A percentile compares a stretch with the other conserved stretches of the same genome.
These are phyloP conservation scores for Micrastur ruficollis DNA, from an alignment of 2,797 vertebrate genomes.

Conservation along the genomic window DNA sequence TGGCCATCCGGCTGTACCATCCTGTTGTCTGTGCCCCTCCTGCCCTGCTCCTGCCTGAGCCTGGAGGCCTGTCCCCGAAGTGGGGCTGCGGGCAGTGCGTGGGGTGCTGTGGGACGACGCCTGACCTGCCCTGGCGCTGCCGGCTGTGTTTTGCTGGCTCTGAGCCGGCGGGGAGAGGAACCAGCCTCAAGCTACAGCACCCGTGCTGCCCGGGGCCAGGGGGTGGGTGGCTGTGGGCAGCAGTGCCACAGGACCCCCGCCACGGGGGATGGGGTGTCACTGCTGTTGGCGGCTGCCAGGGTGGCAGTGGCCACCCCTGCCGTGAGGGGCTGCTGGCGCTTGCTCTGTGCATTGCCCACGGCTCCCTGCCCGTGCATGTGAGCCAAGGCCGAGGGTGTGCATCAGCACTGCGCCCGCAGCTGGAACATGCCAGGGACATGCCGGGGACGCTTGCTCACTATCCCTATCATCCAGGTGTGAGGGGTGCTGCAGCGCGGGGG, in stretches of 20 bases:
- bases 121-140: neutral
- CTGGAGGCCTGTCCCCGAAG: fast-evolving
- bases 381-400: neutral
- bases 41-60: neutral
- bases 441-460: neutral
- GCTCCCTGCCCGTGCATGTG: neutral
- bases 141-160: neutral
- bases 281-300: neutral
- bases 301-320: neutral
- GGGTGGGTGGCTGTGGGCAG: neutral
- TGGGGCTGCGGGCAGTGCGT: fast-evolving
- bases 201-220: neutral
- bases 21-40: neutral
- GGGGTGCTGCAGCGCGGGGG: neutral
- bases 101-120: neutral
- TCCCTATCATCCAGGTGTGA: neutral
- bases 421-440: neutral
- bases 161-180: neutral
- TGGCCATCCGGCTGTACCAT: neutral
- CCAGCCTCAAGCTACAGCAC: neutral
- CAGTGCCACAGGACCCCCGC: neutral
- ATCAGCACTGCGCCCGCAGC: neutral
- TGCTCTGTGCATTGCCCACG: fast-evolving
- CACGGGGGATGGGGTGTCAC: neutral
- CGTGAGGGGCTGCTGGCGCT: neutral